Conservation (phyloP, 2,797 vertebrate genomes). For the Iguana delicatissima region DNA sequence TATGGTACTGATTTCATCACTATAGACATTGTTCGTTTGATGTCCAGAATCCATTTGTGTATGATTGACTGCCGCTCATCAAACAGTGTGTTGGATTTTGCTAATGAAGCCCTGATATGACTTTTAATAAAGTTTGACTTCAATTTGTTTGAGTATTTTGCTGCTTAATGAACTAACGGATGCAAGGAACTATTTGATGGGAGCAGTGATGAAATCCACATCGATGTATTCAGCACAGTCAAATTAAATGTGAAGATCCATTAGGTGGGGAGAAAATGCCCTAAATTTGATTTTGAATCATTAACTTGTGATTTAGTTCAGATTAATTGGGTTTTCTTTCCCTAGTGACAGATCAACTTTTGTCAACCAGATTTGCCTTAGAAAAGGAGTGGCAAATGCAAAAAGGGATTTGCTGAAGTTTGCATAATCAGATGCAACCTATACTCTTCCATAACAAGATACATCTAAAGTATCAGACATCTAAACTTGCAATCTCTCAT, state of each 20-base stretch:
- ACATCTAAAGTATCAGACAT: background rate
- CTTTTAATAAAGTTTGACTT: constrained; percentile 15
- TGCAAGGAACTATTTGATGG: background rate
- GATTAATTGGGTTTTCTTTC: background rate
- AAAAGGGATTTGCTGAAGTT: background rate
- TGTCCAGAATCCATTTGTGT: background rate
- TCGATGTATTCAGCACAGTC: background rate
- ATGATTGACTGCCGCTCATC: background rate
- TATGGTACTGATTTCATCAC: background rate
- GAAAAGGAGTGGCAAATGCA: background rate
- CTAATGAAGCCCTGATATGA: background rate
- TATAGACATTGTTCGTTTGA: background rate
- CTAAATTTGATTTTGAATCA: constrained; percentile 10
- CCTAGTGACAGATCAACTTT: background rate
- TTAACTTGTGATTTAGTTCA: background rate
- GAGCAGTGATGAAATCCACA: background rate
- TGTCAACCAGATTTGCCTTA: background rate
- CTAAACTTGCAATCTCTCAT: background rate
- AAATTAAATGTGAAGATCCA: constrained; percentile 17
- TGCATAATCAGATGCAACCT: background rate
- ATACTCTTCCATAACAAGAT: too few species aligned
- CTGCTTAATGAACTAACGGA: constrained; percentile 14
- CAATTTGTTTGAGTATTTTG: constrained; percentile 15
- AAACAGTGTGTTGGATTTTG: background rate
- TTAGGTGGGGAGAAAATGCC: background rate